Evolutionary conservation across 2,113 vertebrate genomes (phyloP), one percentile per base, ranked within the genome.

Genomic region (Petroica traversi): DNA sequence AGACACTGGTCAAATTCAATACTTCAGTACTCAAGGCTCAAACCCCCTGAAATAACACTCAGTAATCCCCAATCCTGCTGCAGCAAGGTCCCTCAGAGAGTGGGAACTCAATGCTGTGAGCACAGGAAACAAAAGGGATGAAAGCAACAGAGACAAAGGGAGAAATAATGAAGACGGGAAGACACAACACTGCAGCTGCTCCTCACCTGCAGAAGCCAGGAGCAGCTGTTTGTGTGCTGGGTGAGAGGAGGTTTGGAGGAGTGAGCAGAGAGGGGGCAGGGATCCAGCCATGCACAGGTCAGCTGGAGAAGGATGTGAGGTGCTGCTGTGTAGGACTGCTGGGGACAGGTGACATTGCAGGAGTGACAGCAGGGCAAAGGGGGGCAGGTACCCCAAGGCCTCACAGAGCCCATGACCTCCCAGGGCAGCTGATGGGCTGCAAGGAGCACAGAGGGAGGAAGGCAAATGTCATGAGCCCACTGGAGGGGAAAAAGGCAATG

Each of bases 311-410:
- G 31, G 22, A 3, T 3, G 11, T 1, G n/a, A 92, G 36, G 22
- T 23, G 36, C 45, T 69, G 29, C 80, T 24, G 34, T 5, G 14
- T 0, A 19, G n/a, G 23, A 11, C 36, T 9, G 22, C 40, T 6
- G 28, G 51, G 33, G 38, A 28, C 9, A 55, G 40, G 55, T 25
- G 79, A 43, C 79, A 31, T 6, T 7, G 15, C 45, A 76, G 45
- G 14, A 54, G 34, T 2, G 40, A 66, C 40, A 68, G 49, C 25
- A 19, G 12, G 23, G 25, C 8, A 6, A n/a, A 29, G n/a, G 45
- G 36, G 17, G 19, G 5, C 4, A 33, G 29, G 18, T 5, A 62
- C 9, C 28, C 52, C 0, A 0, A 13, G 45, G 59, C 9, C 40
- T 29, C 49, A 11, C 41, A 4, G 1, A 74, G 64, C 11, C 43